A percentile compares a stretch with the other conserved stretches of the same genome.
phyloP scores from a whole-genome alignment of 2,888 invertebrate species.

The Leucophenga montana region DNA sequence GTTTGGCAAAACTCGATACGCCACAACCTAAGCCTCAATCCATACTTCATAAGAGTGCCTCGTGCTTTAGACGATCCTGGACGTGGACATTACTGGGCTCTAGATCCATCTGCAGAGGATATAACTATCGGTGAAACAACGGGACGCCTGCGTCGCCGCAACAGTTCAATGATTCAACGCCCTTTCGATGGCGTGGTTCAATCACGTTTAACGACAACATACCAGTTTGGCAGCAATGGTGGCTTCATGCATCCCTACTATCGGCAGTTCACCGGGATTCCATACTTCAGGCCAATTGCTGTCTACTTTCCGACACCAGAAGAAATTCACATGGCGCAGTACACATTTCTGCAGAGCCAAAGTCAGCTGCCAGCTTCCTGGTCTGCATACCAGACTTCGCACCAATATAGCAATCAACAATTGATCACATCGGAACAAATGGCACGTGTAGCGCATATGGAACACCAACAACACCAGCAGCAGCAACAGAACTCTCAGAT shows the following conservation, averaged over 20 bases:
- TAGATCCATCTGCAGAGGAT: slow-evolving; percentile 95
- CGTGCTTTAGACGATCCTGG: slow-evolving; percentile 98
- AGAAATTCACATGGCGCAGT: not conserved
- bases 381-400: slow-evolving; percentile 48
- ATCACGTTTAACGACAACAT: not conserved
- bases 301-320: not conserved
- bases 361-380: slow-evolving; percentile 62
- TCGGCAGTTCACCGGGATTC: not conserved
- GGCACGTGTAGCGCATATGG: slow-evolving; percentile 44
- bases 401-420: slow-evolving; percentile 55
- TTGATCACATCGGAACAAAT: slow-evolving; percentile 64
- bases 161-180: slow-evolving; percentile 20
- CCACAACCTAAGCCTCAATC: slow-evolving; percentile 80
- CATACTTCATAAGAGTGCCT: slow-evolving; percentile 96
- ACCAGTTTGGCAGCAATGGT: not conserved
- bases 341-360: slow-evolving; percentile 54
- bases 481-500: slow-evolving; percentile 43
- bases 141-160: slow-evolving; percentile 86
- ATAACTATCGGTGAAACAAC: slow-evolving; percentile 98
- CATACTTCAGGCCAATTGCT: not conserved
- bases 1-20: slow-evolving; percentile 96
- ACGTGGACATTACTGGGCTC: slow-evolving; percentile 99
- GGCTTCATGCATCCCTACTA: not conserved
- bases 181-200: not conserved
- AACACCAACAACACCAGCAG: slow-evolving; percentile 19